Percentiles rank a stretch among this genome's conserved stretches.
Evolutionary conservation across 1,140 invertebrate species (phyloP).

Genomic region (Epicauta chinensis): DNA sequence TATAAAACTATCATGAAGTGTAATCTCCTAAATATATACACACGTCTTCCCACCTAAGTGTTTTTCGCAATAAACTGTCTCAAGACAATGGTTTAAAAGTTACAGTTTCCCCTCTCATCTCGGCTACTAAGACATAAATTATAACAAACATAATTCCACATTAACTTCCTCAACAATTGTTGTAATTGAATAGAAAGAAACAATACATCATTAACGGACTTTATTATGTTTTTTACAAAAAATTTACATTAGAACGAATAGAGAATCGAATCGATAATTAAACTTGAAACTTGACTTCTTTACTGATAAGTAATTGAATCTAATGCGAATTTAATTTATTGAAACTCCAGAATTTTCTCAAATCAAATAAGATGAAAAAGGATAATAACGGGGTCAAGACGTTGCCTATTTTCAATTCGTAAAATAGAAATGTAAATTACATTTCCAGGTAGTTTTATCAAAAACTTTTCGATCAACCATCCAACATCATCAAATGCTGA

Average conservation of each 20-base stretch:
- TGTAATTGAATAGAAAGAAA: too few species aligned
- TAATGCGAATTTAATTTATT: constrained; percentile 10
- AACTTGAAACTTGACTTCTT: too few species aligned
- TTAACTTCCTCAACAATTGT: constrained; percentile 8
- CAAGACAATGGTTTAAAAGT: constrained; percentile 23
- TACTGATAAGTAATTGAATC: constrained; percentile 5
- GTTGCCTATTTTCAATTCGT: not conserved
- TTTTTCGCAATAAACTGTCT: constrained; percentile 39
- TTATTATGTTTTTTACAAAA: too few species aligned
- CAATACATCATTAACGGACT: too few species aligned
- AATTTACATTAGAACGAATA: too few species aligned
- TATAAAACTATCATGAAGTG: constrained; percentile 34
- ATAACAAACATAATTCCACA: not conserved
- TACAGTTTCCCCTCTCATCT: constrained; percentile 8
- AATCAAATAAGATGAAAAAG: too few species aligned
- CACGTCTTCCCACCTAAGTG: constrained; percentile 32
- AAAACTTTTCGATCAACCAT: constrained; percentile 10
- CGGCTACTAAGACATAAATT: constrained; percentile 14
- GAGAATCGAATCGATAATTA: too few species aligned
- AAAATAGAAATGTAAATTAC: constrained; percentile 3
- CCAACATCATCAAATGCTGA: constrained; percentile 17
- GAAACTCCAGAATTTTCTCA: not conserved
- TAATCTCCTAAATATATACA: constrained; percentile 36
- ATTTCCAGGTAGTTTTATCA: not conserved
- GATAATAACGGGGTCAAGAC: constrained; percentile 4